phyloP scores from a whole-genome alignment of 2,113 vertebrate species.

The Aleadryas rufinucha region DNA sequence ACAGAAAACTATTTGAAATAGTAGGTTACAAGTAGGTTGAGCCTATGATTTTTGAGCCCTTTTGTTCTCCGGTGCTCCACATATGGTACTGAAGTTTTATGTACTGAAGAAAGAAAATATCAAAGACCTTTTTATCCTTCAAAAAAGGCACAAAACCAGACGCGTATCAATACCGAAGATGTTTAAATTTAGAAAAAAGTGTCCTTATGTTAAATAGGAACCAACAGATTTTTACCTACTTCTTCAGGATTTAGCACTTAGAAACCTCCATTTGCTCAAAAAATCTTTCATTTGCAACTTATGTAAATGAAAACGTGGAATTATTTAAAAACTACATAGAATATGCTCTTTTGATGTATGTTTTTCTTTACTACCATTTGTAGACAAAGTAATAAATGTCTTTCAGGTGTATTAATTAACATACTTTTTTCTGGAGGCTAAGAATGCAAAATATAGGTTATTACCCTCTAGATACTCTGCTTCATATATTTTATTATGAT shows the following conservation, averaged over 20 bases:
- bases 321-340: not conserved
- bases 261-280: not conserved
- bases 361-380: not conserved
- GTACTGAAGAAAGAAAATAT: not conserved
- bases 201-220: not conserved
- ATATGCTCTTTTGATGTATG: rapidly evolving
- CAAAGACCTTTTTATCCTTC: not conserved
- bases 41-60: not conserved
- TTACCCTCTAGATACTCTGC: not conserved
- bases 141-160: not conserved
- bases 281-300: not conserved
- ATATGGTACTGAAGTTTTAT: not conserved
- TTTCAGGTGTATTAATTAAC: not conserved
- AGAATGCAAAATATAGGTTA: not conserved
- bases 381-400: not conserved
- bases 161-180: not conserved
- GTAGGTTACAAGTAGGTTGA: not conserved
- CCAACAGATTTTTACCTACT: not conserved
- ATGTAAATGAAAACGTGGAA: rapidly evolving
- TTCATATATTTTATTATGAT: not conserved
- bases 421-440: not conserved
- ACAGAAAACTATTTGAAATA: not conserved
- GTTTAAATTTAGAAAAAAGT: not conserved
- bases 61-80: not conserved
- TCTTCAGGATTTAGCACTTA: not conserved